phyloP scores from a whole-genome alignment of 1,140 invertebrate species.

The Trachymyrmex septentrionalis region DNA sequence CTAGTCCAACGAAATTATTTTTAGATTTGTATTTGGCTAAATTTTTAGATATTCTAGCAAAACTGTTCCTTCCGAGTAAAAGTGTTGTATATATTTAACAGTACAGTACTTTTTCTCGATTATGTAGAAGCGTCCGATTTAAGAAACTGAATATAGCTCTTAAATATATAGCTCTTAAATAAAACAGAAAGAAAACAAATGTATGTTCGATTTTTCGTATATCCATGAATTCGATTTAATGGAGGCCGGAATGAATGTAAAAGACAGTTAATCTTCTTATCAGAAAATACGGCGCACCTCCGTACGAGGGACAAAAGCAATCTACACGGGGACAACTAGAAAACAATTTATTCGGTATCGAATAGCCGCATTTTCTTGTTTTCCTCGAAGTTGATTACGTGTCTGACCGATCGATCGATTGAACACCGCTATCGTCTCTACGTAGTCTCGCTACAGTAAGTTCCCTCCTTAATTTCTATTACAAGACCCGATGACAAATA shows the following conservation, averaged over 20 bases:
- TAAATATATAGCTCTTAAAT: neutral
- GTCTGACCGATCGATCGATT: conserved; percentile 43
- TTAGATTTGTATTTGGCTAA: too few relatives aligned
- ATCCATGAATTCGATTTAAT: conserved; percentile 20
- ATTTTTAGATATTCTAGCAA: too few relatives aligned
- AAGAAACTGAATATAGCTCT: neutral
- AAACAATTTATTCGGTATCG: conserved; percentile 65
- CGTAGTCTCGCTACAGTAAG: conserved; percentile 47
- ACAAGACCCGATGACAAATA: conserved; percentile 53
- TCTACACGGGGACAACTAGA: conserved; percentile 57
- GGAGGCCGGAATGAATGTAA: conserved; percentile 31
- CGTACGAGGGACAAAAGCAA: conserved; percentile 49
- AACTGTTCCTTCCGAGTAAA: neutral
- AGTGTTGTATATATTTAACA: neutral
- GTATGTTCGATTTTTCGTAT: conserved; percentile 16
- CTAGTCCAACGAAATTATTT: too few relatives aligned
- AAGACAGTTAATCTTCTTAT: conserved; percentile 57
- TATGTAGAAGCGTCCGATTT: neutral
- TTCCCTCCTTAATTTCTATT: conserved; percentile 59
- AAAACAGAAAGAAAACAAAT: neutral
- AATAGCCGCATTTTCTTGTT: conserved; percentile 61
- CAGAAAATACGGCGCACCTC: conserved; percentile 44
- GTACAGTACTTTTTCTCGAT: neutral
- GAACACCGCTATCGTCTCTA: conserved; percentile 28
- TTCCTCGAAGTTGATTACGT: conserved; percentile 59